These are phyloP conservation scores for Notocelia uddmanniana DNA, from an alignment of 2,888 invertebrate genomes.

Conservation along the genomic window DNA sequence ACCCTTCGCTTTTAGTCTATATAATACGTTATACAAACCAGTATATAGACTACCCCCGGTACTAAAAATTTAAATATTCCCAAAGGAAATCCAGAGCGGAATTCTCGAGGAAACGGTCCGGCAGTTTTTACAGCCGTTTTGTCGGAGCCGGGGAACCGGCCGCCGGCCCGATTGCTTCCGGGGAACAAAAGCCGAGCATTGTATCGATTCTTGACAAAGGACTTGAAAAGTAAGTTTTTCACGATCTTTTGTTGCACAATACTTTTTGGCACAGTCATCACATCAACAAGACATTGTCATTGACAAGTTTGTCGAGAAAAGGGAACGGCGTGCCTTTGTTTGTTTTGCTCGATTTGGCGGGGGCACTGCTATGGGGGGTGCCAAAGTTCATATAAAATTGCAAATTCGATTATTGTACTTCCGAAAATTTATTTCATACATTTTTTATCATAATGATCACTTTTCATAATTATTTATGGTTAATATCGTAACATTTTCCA, in stretches of 20 bases:
- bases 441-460: no score
- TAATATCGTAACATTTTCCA: no score
- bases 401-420: no score
- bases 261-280: neutral
- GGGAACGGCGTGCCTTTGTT: no score
- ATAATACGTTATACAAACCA: neutral
- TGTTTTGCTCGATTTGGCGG: no score
- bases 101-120: neutral
- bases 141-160: neutral
- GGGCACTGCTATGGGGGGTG: no score
- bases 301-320: no score
- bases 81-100: slow-evolving; percentile 9
- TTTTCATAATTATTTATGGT: no score
- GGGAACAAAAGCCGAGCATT: neutral
- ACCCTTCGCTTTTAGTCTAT: no score
- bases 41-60: neutral
- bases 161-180: slow-evolving; percentile 4
- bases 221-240: neutral
- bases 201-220: slow-evolving; percentile 9
- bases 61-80: neutral
- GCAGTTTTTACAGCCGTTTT: slow-evolving; percentile 7
- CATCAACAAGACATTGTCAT: no score
- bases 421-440: no score
- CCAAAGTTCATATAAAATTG: no score
- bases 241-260: neutral